These are phyloP conservation scores for Sitta europaea DNA, from an alignment of 2,113 vertebrate genomes.

Conservation along the genomic window DNA sequence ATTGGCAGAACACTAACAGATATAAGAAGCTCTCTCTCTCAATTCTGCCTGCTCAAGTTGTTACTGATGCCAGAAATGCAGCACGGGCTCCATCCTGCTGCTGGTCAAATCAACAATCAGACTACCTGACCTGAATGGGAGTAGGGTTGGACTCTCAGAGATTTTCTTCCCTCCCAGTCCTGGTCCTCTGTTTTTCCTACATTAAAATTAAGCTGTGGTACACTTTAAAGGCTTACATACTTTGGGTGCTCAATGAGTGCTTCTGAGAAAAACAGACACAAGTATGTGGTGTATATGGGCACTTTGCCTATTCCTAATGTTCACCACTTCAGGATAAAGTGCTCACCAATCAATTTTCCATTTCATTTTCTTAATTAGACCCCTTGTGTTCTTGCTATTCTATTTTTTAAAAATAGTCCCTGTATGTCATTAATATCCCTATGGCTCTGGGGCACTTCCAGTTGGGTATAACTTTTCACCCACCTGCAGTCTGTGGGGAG, in stretches of 20 bases:
- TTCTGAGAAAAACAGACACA: neutral
- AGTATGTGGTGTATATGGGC: neutral
- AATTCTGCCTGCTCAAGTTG: neutral
- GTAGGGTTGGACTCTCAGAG: neutral
- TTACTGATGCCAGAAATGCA: neutral
- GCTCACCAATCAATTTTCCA: neutral
- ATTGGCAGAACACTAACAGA: neutral
- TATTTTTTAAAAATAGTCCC: neutral
- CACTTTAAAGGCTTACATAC: neutral
- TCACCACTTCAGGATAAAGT: constrained; percentile 11
- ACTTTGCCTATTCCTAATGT: neutral
- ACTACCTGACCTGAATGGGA: neutral
- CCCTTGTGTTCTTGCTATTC: constrained; percentile 5
- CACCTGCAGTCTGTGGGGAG: constrained; percentile 79
- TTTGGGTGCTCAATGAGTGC: neutral
- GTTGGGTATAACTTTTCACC: constrained; percentile 82
- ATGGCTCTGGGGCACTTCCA: constrained; percentile 73
- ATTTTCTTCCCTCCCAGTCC: neutral
- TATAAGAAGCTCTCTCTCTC: neutral
- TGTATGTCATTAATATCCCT: constrained; percentile 66
- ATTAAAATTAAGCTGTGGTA: neutral
- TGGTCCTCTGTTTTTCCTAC: neutral
- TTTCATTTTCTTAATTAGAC: constrained; percentile 44
- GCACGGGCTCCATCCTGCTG: neutral
- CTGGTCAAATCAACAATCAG: neutral